Evolutionary conservation across 1,140 invertebrate species (phyloP), one percentile per base, ranked within the genome.

Genomic region (Cydia splendana): DNA sequence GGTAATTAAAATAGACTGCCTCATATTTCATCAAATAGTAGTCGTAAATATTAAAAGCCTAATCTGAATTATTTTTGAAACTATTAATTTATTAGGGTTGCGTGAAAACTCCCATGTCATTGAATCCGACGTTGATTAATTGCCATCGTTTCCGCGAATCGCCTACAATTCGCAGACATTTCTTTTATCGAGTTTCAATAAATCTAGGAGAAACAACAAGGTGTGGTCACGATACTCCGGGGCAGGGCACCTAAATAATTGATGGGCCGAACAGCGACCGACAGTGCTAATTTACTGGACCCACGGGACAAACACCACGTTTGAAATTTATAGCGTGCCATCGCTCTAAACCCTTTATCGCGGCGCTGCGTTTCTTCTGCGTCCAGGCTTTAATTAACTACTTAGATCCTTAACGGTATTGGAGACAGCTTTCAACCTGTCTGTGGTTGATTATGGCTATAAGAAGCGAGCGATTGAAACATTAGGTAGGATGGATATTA

Each of bases 191-290:
- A 48, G 42, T 51, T 53, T 51, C 45, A 48, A 53, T 51, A 53
- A 74, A 74, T 78, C 75, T 77, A 83, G 85, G 84, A 84, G 81
- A 85, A 85, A 87, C 85, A 87, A 82, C 74, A 77, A 77, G 78
- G 73, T 76, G 77, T 78, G 80, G 77, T 76, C 34, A 81, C 77
- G 81, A 84, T 82, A 45, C 73, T 6, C 84, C 80, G 85, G 80
- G 80, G 79, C 81, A 77, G 83, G 80, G 80, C 48, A 74, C 81
- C 79, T 90, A 85, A 83, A 87, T 87, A 91, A 90, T 89, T 85
- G 84, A 88, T 91, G 84, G 81, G 67, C 28, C 74, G 78, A 76
- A 69, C 79, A 67, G 79, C 77, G 79, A 77, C 74, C 81, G 83
- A 84, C 77, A 80, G 78, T 69, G 77, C 82, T 87, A 87, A 89